Base-by-base conservation (phyloP, 2,888 invertebrate species). In the Chromoteleia sp. region DNA sequence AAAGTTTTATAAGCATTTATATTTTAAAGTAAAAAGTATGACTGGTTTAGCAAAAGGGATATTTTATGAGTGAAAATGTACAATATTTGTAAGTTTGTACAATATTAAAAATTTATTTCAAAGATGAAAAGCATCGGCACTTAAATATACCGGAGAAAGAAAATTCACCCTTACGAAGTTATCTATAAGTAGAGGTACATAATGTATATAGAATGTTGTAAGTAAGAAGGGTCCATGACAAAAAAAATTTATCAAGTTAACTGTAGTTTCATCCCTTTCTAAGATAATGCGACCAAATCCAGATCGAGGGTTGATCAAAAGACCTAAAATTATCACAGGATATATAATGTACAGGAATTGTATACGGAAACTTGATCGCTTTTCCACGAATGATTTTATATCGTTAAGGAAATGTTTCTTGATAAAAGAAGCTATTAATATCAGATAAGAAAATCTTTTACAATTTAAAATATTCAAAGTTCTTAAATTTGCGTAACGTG, bases 221-320 rank as follows among this genome's bases (percentile, higher is more conserved):
- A 8, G 10, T 8, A 52, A 14, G 21, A 10, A 29, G 14, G 14
- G 12, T 52, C 8, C 29, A 14, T 12, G 25, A 21, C 12, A 48
- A 52, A 25, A 52, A 29, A 25, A 15, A 43, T 43, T 12, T 52
- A 52, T 29, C 14, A 52, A 14, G n/a, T n/a, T 8, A 52, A 29
- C 6, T 14, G 3, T 29, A 52, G 50, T 14, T 8, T 48, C 25
- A 21, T n/a, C 29, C 14, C 50, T 29, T 14, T 0, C 2, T 29
- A 25, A 52, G 29, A 52, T 52, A 29, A 52, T 12, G 29, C 14
- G 14, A 29, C 29, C 25, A 29, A 52, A 29, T 52, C 8, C 1
- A 43, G 43, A 43, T 43, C n/a, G 29, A 14, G 50, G 8, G 50
- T 52, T 25, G 50, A 52, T 52, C 6, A 14, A 6, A 14, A 29